These are phyloP conservation scores for Hassar affinis DNA, from an alignment of 2,113 vertebrate species.

Conservation along the genomic window DNA sequence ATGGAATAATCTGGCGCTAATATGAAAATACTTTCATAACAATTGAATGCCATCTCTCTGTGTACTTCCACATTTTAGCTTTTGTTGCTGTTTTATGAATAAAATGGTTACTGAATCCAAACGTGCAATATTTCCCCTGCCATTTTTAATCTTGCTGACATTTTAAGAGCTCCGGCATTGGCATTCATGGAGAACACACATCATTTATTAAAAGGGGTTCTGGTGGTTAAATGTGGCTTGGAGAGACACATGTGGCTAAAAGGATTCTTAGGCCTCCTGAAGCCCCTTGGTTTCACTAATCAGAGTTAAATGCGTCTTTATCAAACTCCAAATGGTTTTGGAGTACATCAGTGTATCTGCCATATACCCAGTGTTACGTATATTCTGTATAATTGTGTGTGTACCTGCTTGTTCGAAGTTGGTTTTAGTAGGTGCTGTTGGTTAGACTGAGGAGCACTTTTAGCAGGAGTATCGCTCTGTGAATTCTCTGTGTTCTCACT, in stretches of 20 bases:
- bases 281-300: neutral
- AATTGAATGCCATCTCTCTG: neutral
- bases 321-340: neutral
- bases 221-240: neutral
- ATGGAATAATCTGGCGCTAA: neutral
- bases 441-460: constrained; percentile 64
- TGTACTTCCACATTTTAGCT: neutral
- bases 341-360: neutral
- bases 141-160: neutral
- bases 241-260: neutral
- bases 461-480: constrained; percentile 66
- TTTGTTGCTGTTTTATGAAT: neutral
- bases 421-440: constrained; percentile 76
- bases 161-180: neutral
- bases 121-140: neutral
- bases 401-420: constrained; percentile 72
- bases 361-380: neutral
- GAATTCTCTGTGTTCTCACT: constrained; percentile 66
- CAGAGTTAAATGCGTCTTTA: neutral
- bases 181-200: neutral
- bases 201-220: neutral
- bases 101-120: neutral
- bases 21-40: neutral
- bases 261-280: neutral
- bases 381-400: neutral